Evolutionary conservation across 2,797 vertebrate genomes (phyloP), one percentile per base, ranked within the genome.

Genomic region (Coccyzus lansbergi): DNA sequence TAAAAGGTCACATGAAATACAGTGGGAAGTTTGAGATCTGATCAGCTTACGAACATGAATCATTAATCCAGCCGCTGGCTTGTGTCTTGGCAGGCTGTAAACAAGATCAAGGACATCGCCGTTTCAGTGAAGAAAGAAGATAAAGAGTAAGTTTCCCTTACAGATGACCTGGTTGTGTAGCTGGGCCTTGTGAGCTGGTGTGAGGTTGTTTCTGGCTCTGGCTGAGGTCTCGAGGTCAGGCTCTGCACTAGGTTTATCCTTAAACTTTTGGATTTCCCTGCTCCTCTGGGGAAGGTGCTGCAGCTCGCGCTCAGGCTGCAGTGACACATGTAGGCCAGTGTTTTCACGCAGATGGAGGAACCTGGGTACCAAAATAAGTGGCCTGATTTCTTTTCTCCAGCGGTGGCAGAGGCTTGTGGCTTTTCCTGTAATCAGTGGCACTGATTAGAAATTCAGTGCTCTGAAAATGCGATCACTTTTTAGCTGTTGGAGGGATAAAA

Each of bases 41-140:
- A 19, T 29, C 33, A 70, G 17, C 12, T 79, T 3, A 0, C 0
- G 20, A 65, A 28, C 53, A 36, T 28, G 52, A 94, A 72, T 93
- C 25, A 29, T 65, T 93, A 83, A 96, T 92, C 29, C 82, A 79
- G 42, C 82, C 83, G n/a, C 78, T 93, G 92, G 71, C 79, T 84
- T 94, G 34, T 89, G 77, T 60, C 21, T 96, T 96, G 92, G 38
- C 97, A 98, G 98, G 99, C 99, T 5, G 98, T 99, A 92, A 97
- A 93, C 96, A 99, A 99, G 98, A 99, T 99, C 97, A 98, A 95
- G 92, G 98, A 99, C 64, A 98, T 99, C 0, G 97, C 99, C 1
- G 98, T 99, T 71, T 94, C 99, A 0, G 98, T 99, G 95, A 99
- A 99, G 97, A 99, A 99, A 92, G 98, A 98, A 5, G 98, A 99